These are phyloP conservation scores for Oscheius sp. DNA, from an alignment of 2,888 invertebrate genomes.

Conservation along the genomic window DNA sequence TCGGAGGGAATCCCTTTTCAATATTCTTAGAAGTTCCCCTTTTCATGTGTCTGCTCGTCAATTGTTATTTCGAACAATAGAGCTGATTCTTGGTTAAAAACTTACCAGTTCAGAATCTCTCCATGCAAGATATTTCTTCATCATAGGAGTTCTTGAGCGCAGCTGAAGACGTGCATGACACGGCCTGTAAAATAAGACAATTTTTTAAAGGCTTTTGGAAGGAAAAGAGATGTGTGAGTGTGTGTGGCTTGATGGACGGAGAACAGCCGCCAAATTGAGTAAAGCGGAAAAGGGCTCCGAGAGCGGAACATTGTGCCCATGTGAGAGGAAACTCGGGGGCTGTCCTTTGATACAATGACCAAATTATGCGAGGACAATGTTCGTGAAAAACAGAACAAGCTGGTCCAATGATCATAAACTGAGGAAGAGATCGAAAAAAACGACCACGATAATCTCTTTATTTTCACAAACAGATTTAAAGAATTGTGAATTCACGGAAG, in stretches of 20 bases:
- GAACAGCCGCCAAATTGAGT: constrained; percentile 22
- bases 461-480: too few relatives aligned
- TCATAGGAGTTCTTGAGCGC: constrained; percentile 35
- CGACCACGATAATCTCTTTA: not conserved
- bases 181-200: constrained; percentile 9
- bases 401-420: not conserved
- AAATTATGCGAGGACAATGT: constrained; percentile 9
- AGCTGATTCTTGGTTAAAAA: constrained; percentile 10
- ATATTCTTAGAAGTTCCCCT: constrained; percentile 15
- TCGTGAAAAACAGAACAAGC: not conserved
- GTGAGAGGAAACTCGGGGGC: constrained; percentile 23
- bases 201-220: not conserved
- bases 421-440: not conserved
- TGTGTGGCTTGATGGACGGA: not conserved
- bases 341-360: constrained; percentile 27
- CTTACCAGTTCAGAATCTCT: constrained; percentile 43
- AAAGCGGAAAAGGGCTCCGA: constrained; percentile 16
- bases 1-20: not conserved
- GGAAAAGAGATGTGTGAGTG: not conserved
- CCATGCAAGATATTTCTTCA: constrained; percentile 49
- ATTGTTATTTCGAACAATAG: not conserved
- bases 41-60: not conserved
- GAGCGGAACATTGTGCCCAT: constrained; percentile 24
- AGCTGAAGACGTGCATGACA: constrained; percentile 32
- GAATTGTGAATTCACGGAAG: not conserved